phyloP scores from a whole-genome alignment of 2,888 invertebrate genomes.

The Stenolophus ochropezus region DNA sequence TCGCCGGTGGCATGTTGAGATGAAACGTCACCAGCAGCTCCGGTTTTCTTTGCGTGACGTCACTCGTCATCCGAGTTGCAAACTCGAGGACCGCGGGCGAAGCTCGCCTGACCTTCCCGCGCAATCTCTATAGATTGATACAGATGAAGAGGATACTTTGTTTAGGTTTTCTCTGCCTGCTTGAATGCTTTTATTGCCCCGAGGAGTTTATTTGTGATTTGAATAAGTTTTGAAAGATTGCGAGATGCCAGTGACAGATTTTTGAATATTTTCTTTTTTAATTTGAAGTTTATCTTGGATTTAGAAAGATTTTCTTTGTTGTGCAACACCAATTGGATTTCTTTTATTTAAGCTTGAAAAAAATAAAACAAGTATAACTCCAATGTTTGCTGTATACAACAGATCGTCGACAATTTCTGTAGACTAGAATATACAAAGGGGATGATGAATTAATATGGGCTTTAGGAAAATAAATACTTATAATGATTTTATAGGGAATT shows the following conservation, averaged over 20 bases:
- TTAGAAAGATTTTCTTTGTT: not conserved
- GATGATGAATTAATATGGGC: too few species aligned
- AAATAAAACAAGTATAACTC: not conserved
- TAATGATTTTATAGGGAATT: too few species aligned
- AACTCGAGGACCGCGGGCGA: not conserved
- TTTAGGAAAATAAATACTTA: too few species aligned
- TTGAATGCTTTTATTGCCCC: not conserved
- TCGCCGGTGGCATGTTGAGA: not conserved
- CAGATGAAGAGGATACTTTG: not conserved
- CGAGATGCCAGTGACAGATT: not conserved
- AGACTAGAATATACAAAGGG: too few species aligned
- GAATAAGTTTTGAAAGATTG: not conserved
- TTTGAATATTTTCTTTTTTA: not conserved
- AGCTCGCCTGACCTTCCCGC: not conserved
- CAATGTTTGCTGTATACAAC: not conserved
- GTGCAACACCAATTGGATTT: not conserved
- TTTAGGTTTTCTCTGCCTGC: not conserved
- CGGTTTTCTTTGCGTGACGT: not conserved
- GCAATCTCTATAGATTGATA: not conserved
- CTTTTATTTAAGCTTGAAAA: not conserved
- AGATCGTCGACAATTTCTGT: too few species aligned
- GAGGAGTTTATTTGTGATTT: not conserved
- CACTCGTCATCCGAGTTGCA: not conserved
- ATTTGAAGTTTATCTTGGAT: not conserved
- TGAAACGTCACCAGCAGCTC: not conserved